A percentile compares a stretch with the other conserved stretches of the same genome.
Conservation (phyloP, 1,140 invertebrate genomes). For the Cyclina sinensis region DNA sequence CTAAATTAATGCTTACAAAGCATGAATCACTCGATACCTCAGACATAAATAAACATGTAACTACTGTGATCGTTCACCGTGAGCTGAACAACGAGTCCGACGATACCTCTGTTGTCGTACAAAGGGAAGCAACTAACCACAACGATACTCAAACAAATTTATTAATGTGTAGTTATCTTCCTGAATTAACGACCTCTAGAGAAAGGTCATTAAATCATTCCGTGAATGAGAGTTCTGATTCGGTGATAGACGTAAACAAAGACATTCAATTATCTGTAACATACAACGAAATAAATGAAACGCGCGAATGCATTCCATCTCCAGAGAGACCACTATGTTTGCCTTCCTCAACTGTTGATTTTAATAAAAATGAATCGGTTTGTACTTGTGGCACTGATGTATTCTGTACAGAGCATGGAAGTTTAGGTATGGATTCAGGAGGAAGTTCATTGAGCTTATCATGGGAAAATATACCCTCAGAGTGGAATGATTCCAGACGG, state of each 20-base stretch:
- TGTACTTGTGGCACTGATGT: constrained; percentile 47
- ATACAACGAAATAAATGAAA: constrained; percentile 34
- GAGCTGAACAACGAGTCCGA: constrained; percentile 29
- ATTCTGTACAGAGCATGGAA: constrained; percentile 46
- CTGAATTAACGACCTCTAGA: constrained; percentile 17
- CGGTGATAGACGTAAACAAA: constrained; percentile 54
- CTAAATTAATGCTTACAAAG: constrained; percentile 28
- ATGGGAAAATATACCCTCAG: constrained; percentile 62
- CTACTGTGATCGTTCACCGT: constrained; percentile 55
- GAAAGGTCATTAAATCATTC: constrained; percentile 26
- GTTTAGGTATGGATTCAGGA: constrained; percentile 57
- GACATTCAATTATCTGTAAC: constrained; percentile 20
- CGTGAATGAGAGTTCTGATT: constrained; percentile 34
- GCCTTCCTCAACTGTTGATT: not conserved
- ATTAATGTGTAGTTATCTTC: constrained; percentile 18
- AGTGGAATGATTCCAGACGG: constrained; percentile 59
- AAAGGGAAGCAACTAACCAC: not conserved
- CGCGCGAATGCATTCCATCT: not conserved
- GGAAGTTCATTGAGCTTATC: constrained; percentile 58
- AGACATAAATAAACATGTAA: constrained; percentile 54
- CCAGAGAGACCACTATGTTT: not conserved
- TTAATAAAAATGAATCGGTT: not conserved
- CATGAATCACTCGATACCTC: constrained; percentile 60
- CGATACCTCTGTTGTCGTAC: not conserved
- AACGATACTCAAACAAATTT: constrained; percentile 14